Evolutionary conservation across 2,797 vertebrate genomes (phyloP).

Genomic region (Pangasius sanitwongsei): DNA sequence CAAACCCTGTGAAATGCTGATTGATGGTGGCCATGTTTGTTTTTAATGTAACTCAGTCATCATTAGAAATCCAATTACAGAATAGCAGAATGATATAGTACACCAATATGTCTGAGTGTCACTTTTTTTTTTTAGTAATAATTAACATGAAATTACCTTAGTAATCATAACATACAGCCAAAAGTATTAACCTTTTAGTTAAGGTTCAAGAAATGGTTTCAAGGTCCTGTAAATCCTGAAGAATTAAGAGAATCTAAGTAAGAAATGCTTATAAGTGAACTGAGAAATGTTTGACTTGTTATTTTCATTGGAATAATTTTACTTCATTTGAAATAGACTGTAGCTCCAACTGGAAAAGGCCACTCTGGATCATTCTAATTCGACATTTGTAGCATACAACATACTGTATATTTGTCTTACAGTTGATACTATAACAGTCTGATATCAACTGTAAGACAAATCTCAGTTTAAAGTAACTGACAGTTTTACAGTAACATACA

Average conservation of each 20-base stretch:
- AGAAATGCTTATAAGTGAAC: background rate
- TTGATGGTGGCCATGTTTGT: background rate
- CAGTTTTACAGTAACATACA: background rate
- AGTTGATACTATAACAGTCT: background rate
- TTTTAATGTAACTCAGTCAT: background rate
- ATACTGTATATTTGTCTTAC: background rate
- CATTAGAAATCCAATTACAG: background rate
- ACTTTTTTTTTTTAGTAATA: background rate
- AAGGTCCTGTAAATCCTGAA: background rate
- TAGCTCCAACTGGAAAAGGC: background rate
- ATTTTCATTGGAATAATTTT: background rate
- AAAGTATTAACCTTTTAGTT: background rate
- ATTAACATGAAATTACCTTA: background rate
- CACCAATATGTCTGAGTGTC: background rate
- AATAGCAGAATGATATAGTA: background rate
- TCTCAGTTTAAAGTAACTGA: background rate
- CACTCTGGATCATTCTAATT: background rate
- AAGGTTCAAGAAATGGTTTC: background rate
- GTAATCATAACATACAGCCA: background rate
- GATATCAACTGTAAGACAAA: background rate
- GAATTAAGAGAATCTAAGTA: background rate
- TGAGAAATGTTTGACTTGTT: background rate
- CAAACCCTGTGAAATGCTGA: background rate
- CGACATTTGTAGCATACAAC: background rate
- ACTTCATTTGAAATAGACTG: background rate